These are phyloP conservation scores for Pampusana beccarii DNA, from an alignment of 2,113 vertebrate genomes.

Conservation along the genomic window DNA sequence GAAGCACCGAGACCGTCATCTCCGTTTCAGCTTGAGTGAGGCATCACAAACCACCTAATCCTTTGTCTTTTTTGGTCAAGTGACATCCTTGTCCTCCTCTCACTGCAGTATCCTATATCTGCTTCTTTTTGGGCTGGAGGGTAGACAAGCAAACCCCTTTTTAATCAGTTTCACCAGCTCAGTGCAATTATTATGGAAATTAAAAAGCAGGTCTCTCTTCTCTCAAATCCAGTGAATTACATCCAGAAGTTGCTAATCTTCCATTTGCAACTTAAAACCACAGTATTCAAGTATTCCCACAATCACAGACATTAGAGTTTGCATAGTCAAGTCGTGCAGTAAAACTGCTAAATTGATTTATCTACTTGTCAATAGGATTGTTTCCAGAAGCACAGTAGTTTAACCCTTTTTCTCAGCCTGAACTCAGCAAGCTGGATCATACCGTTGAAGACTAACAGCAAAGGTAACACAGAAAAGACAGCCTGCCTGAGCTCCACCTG, in stretches of 20 bases:
- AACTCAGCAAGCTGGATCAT: neutral
- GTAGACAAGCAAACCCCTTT: neutral
- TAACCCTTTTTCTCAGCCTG: neutral
- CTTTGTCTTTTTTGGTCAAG: neutral
- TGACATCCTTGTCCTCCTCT: neutral
- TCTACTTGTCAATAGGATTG: neutral
- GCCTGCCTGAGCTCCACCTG: neutral
- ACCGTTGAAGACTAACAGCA: neutral
- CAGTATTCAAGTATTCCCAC: neutral
- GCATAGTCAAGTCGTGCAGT: neutral
- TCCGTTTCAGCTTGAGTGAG: neutral
- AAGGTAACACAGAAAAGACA: neutral
- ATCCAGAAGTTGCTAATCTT: neutral
- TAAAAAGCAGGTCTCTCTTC: neutral
- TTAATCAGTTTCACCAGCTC: neutral
- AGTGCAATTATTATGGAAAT: constrained; percentile 21
- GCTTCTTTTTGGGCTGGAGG: neutral
- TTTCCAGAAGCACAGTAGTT: neutral
- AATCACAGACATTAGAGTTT: neutral
- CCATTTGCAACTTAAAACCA: neutral
- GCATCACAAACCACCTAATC: neutral
- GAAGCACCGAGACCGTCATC: neutral
- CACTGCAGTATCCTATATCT: neutral
- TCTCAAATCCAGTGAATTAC: neutral
- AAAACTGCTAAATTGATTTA: neutral